Evolutionary conservation across 2,113 vertebrate species (phyloP).

Genomic region (Probosciger aterrimus): DNA sequence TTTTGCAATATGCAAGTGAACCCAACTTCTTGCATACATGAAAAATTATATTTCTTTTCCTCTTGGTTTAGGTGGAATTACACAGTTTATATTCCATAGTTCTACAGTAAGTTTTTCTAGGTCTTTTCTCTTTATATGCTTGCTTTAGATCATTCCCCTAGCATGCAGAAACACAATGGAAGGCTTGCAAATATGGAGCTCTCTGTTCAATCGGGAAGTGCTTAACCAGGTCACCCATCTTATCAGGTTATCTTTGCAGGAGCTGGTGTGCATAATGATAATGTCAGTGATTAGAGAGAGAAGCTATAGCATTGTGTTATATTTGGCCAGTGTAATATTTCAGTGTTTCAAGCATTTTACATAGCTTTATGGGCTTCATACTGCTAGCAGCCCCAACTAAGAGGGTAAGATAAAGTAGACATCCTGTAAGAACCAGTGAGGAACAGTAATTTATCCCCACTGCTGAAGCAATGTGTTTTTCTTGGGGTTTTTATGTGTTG

Average conservation of each 20-base stretch:
- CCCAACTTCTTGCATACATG: not conserved
- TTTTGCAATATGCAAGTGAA: not conserved
- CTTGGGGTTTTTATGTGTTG: not conserved
- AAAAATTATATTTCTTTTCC: not conserved
- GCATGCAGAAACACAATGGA: not conserved
- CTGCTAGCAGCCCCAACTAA: not conserved
- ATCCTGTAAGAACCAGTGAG: not conserved
- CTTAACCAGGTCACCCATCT: conserved; percentile 1
- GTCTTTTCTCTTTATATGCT: not conserved
- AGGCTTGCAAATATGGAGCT: not conserved
- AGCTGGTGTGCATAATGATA: not conserved
- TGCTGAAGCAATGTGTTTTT: not conserved
- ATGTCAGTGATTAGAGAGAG: not conserved
- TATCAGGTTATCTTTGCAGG: not conserved
- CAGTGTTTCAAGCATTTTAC: not conserved
- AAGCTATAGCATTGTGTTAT: not conserved
- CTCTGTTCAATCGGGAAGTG: not conserved
- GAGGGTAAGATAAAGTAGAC: not conserved
- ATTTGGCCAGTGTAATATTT: not conserved
- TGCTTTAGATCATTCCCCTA: not conserved
- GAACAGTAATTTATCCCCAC: not conserved
- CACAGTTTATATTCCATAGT: not conserved
- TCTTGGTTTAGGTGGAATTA: not conserved
- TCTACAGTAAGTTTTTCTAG: not conserved
- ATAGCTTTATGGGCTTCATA: not conserved